Base-by-base conservation (phyloP, 2,888 invertebrate species). In the Hoplodrina blanda region DNA sequence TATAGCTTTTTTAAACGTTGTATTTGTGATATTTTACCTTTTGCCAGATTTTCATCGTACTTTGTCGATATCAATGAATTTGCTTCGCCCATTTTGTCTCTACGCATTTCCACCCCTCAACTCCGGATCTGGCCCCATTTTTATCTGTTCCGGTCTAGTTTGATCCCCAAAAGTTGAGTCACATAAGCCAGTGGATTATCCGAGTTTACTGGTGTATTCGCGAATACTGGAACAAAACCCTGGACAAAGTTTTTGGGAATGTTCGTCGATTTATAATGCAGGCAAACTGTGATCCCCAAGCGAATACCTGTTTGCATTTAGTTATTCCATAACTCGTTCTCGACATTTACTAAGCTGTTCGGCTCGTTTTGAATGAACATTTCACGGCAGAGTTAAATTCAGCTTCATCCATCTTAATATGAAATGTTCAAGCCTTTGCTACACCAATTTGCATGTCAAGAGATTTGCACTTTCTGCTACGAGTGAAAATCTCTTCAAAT, bases 221-320 rank as follows among this genome's bases (percentile, higher is more conserved):
- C 53, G 10, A 66, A 70, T 54, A 61, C 56, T 37, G n/a, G 10
- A 44, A 78, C 50, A 66, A 66, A 64, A 37, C 37, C 49, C 17
- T 25, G 25, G 55, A 63, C 62, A 54, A 72, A 67, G 52, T 81
- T 81, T 64, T 49, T 65, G 55, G 30, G 37, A 81, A 69, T 41
- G 8, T n/a, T 41, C 10, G 65, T 54, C 69, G 37, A 62, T 61
- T 78, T 62, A 41, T 69, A 44, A 56, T 76, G 30, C 67, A 64
- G 59, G 7, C 20, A 13, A 78, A 64, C 52, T 80, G 55, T 79
- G 30, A 67, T 49, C 46, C 49, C 49, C 50, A 20, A 49, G 19
- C 30, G 46, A 62, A 59, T 41, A 52, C 30, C 30, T 63, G 73
- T 61, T 69, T 46, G n/a, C 53, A 20, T 57, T 46, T 54, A 46